Conservation (phyloP, 2,888 invertebrate genomes). For the Cryptocephalus moraei region DNA sequence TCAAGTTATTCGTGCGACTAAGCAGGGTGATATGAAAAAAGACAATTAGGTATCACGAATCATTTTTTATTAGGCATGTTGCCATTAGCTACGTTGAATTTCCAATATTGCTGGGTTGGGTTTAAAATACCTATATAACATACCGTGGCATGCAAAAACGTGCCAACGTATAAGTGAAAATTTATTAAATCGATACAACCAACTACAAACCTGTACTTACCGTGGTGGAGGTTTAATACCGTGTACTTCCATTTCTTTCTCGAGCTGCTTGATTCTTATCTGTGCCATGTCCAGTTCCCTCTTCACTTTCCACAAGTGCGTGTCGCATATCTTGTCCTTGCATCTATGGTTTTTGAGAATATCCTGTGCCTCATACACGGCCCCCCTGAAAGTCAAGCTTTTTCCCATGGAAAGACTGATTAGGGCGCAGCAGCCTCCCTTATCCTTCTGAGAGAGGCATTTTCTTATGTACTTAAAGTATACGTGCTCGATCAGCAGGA, state of each 20-base stretch:
- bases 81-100: no score
- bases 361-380: conserved; percentile 70
- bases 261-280: conserved; percentile 74
- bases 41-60: no score
- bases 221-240: conserved; percentile 69
- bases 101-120: no score
- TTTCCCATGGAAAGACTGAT: conserved; percentile 87
- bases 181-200: neutral
- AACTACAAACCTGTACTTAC: conserved; percentile 29
- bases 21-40: no score
- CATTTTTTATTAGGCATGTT: no score
- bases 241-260: conserved; percentile 74
- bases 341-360: conserved; percentile 61
- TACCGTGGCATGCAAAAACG: neutral
- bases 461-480: conserved; percentile 91
- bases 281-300: conserved; percentile 83
- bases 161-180: neutral
- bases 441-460: conserved; percentile 78
- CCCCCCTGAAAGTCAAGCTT: conserved; percentile 71
- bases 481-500: conserved; percentile 83
- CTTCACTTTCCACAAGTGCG: conserved; percentile 81
- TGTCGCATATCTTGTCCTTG: conserved; percentile 69
- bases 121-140: no score
- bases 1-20: no score
- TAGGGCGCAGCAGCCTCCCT: conserved; percentile 87